Conservation (phyloP, 2,797 vertebrate species). For the Pseudotriccus pelzelni region DNA sequence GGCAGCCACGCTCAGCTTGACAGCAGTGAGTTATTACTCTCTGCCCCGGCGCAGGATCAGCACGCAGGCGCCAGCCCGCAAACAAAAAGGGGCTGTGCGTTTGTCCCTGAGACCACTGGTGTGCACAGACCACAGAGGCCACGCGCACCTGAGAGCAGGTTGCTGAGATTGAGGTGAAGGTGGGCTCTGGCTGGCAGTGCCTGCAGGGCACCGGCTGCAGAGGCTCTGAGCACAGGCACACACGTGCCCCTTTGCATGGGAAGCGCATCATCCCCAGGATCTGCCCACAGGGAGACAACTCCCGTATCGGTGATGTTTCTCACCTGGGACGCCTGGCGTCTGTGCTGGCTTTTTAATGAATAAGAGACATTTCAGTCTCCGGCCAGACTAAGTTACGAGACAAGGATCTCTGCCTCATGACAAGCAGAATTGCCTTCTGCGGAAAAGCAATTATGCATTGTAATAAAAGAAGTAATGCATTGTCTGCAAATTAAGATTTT, state of each 20-base stretch:
- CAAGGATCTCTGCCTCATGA: not conserved
- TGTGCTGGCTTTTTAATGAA: not conserved
- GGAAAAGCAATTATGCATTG: not conserved
- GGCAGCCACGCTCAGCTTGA: conserved; percentile 29
- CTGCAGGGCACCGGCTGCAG: rapidly evolving
- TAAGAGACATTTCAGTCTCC: not conserved
- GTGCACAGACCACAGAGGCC: not conserved
- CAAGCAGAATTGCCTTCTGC: not conserved
- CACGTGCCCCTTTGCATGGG: rapidly evolving
- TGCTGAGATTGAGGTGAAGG: not conserved
- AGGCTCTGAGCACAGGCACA: not conserved
- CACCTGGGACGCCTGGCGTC: not conserved
- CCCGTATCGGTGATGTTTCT: rapidly evolving
- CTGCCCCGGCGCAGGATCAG: not conserved
- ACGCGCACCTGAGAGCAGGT: rapidly evolving
- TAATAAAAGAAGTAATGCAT: not conserved
- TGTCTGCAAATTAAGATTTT: not conserved
- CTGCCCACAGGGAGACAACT: rapidly evolving
- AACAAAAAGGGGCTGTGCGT: not conserved
- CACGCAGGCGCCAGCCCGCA: not conserved
- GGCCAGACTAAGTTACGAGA: not conserved
- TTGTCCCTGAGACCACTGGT: rapidly evolving
- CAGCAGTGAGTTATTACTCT: conserved; percentile 55
- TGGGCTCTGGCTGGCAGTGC: not conserved
- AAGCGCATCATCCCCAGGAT: not conserved